phyloP scores from a whole-genome alignment of 1,140 invertebrate species.

The Lepidurus apus region DNA sequence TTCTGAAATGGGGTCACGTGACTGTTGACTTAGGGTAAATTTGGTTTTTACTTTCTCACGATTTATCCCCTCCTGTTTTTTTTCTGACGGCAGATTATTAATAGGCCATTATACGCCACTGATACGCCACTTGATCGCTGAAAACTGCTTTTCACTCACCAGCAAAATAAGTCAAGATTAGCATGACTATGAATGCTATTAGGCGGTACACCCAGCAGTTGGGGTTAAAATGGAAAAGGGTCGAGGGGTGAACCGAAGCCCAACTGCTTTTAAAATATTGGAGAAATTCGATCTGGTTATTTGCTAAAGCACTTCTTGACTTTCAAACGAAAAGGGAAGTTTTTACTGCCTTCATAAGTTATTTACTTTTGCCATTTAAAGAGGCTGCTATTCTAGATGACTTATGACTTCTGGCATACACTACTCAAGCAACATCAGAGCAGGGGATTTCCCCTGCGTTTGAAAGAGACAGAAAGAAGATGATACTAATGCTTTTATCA shows the following conservation, averaged over 20 bases:
- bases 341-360: not conserved
- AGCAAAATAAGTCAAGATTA: conserved; percentile 3
- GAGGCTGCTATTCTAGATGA: no score
- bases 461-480: no score
- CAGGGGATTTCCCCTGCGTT: no score
- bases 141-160: not conserved
- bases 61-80: not conserved
- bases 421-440: no score
- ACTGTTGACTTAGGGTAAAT: not conserved
- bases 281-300: not conserved
- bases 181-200: conserved; percentile 18
- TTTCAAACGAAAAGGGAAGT: not conserved
- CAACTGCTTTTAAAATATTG: not conserved
- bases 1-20: conserved; percentile 16
- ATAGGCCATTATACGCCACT: conserved; percentile 19
- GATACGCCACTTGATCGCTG: conserved; percentile 1
- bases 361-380: not conserved
- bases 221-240: not conserved
- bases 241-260: not conserved
- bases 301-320: not conserved
- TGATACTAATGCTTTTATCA: no score
- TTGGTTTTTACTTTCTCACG: not conserved
- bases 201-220: not conserved
- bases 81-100: not conserved
- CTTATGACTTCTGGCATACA: no score